These are phyloP conservation scores for Hydrolagus affinis DNA, from an alignment of 2,113 vertebrate species.

Conservation along the genomic window DNA sequence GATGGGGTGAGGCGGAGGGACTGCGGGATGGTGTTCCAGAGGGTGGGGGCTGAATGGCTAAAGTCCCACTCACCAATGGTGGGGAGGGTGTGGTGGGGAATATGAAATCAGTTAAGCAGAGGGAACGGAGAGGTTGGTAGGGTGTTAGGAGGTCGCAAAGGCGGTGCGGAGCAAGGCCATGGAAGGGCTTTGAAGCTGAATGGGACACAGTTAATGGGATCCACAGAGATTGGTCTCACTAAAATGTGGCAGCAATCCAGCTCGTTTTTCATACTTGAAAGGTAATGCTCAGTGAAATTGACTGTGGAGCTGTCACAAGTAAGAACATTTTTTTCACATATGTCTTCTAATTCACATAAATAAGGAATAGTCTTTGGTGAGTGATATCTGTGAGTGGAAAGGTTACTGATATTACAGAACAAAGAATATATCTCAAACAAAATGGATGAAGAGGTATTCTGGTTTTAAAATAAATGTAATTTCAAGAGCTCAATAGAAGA, in stretches of 20 bases:
- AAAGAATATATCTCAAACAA: neutral
- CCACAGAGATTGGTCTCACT: neutral
- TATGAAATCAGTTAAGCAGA: too few species aligned
- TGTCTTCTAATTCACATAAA: constrained; percentile 17
- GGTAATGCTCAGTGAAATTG: constrained; percentile 9
- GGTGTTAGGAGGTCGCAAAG: too few species aligned
- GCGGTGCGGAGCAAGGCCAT: too few species aligned
- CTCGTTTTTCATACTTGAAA: neutral
- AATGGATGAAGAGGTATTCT: neutral
- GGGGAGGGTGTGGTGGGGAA: too few species aligned
- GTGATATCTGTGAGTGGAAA: neutral
- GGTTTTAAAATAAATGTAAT: neutral
- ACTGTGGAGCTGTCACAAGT: constrained; percentile 23
- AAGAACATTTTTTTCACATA: constrained; percentile 11
- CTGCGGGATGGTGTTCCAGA: too few species aligned
- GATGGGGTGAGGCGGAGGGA: too few species aligned
- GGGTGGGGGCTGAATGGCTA: too few species aligned
- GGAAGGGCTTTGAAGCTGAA: too few species aligned
- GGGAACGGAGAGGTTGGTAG: too few species aligned
- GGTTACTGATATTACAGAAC: too few species aligned
- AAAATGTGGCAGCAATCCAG: neutral
- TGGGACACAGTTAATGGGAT: constrained; percentile 14
- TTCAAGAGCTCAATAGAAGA: neutral
- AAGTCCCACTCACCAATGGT: too few species aligned
- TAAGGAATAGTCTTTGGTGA: constrained; percentile 17